These are phyloP conservation scores for Tethya wilhelma DNA, from an alignment of 37 sponge, comb jelly and placozoan genomes.

Conservation along the genomic window DNA sequence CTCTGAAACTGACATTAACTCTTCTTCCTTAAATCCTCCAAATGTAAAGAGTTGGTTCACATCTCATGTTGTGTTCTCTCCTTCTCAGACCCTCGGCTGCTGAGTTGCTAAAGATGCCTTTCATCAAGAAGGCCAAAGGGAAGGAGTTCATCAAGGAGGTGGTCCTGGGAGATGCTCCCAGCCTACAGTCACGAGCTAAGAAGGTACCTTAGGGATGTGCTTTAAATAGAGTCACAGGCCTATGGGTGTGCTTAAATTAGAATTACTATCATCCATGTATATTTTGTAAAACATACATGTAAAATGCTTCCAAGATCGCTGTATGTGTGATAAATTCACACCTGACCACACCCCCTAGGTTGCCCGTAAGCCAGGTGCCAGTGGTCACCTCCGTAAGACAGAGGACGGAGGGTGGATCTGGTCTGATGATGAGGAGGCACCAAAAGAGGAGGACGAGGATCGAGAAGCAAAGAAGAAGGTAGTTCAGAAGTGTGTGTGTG, in stretches of 20 bases:
- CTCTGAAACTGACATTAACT: too few relatives aligned
- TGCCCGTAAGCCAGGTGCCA: slow-evolving; percentile 81
- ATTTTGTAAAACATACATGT: neutral
- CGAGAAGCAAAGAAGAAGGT: neutral
- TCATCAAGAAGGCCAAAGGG: slow-evolving; percentile 97
- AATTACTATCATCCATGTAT: too few relatives aligned
- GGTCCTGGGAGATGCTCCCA: slow-evolving; percentile 64
- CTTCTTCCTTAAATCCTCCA: neutral
- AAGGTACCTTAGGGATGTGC: slow-evolving; percentile 45
- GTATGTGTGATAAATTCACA: neutral
- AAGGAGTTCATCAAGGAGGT: slow-evolving; percentile 75
- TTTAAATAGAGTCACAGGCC: too few relatives aligned
- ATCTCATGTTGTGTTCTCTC: too few relatives aligned
- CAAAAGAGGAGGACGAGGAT: slow-evolving; percentile 35
- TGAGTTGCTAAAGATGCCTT: slow-evolving; percentile 87
- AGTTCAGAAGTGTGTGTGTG: slow-evolving; percentile 3
- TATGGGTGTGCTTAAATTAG: too few relatives aligned
- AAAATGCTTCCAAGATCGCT: neutral
- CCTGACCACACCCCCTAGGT: slow-evolving; percentile 31
- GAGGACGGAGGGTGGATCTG: slow-evolving; percentile 97
- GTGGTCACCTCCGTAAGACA: slow-evolving; percentile 87
- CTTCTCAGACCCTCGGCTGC: slow-evolving; percentile 72
- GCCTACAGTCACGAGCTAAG: slow-evolving; percentile 61
- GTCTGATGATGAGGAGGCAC: slow-evolving; percentile 90
- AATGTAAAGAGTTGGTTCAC: neutral